Evolutionary conservation across 2,888 invertebrate genomes (phyloP).

Genomic region (Schizotus pectinicornis): DNA sequence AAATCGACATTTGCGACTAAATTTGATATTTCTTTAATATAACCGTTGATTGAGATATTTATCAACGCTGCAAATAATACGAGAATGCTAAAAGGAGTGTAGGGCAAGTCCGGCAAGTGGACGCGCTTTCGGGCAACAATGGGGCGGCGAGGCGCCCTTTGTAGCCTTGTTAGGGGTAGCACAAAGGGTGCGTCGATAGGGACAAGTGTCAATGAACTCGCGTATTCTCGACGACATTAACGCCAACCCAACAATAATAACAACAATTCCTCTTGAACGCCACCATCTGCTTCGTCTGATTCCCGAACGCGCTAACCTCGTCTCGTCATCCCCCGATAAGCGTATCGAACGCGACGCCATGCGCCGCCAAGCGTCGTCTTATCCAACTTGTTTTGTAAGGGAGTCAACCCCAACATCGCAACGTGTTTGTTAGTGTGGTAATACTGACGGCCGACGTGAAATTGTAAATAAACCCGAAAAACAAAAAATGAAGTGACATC

Average conservation of each 20-base stretch:
- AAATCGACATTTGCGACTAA: too few relatives aligned
- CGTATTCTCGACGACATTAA: too few relatives aligned
- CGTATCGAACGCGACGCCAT: slow-evolving; percentile 53
- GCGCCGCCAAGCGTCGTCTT: slow-evolving; percentile 55
- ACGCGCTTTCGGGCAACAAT: neutral
- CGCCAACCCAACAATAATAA: too few relatives aligned
- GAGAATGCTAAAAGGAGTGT: too few relatives aligned
- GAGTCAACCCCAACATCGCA: slow-evolving; percentile 58
- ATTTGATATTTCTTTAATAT: too few relatives aligned
- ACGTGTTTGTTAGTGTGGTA: slow-evolving; percentile 53
- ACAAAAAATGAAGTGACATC: slow-evolving; percentile 6
- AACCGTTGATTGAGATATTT: too few relatives aligned
- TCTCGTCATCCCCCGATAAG: slow-evolving; percentile 24
- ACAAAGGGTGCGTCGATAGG: too few relatives aligned
- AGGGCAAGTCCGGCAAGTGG: too few relatives aligned
- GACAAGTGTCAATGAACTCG: too few relatives aligned
- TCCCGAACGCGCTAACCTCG: slow-evolving; percentile 19
- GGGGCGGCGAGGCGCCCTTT: slow-evolving; percentile 4
- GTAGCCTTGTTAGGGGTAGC: too few relatives aligned
- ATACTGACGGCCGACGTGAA: slow-evolving; percentile 39
- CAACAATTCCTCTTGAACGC: too few relatives aligned
- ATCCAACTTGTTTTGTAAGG: slow-evolving; percentile 46
- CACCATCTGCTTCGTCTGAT: neutral
- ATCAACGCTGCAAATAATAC: too few relatives aligned
- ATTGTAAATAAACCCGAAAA: slow-evolving; percentile 8